Evolutionary conservation across 2,888 invertebrate genomes (phyloP).

Genomic region (Phymatocera aterrima): DNA sequence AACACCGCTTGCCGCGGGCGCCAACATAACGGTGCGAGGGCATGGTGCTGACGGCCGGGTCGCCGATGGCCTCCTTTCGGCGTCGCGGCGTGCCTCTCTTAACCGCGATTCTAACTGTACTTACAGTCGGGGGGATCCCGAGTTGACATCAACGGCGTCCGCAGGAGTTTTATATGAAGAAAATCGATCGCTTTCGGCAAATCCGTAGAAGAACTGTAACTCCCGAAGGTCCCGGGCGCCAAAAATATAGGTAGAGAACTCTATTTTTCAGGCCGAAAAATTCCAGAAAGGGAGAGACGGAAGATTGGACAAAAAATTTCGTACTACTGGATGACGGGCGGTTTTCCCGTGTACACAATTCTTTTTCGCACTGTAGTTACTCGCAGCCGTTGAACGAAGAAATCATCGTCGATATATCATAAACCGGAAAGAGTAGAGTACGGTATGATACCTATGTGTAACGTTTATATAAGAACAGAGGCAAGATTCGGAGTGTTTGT

Average conservation of each 20-base stretch:
- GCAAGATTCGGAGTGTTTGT: too few relatives aligned
- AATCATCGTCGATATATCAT: too few relatives aligned
- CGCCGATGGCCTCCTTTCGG: constrained; percentile 44
- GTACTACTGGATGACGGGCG: not conserved
- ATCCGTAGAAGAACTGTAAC: not conserved
- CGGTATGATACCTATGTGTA: too few relatives aligned
- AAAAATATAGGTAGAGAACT: too few relatives aligned
- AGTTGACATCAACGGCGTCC: not conserved
- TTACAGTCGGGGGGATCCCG: constrained; percentile 14
- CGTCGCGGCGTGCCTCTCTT: constrained; percentile 34
- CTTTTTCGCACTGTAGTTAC: too few relatives aligned
- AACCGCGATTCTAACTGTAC: constrained; percentile 36
- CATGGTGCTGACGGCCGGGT: constrained; percentile 33
- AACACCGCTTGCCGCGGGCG: constrained; percentile 63
- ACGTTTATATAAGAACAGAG: too few relatives aligned
- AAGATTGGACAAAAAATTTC: not conserved
- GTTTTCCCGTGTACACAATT: too few relatives aligned
- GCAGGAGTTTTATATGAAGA: not conserved
- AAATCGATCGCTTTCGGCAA: not conserved
- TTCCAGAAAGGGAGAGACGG: not conserved
- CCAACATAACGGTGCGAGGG: constrained; percentile 72
- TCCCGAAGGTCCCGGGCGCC: too few relatives aligned
- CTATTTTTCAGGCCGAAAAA: too few relatives aligned
- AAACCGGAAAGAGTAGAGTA: too few relatives aligned
- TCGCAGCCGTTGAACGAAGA: too few relatives aligned